Evolutionary conservation across 2,888 invertebrate genomes (phyloP), one percentile per base, ranked within the genome.

Genomic region (Noctua fimbriata): DNA sequence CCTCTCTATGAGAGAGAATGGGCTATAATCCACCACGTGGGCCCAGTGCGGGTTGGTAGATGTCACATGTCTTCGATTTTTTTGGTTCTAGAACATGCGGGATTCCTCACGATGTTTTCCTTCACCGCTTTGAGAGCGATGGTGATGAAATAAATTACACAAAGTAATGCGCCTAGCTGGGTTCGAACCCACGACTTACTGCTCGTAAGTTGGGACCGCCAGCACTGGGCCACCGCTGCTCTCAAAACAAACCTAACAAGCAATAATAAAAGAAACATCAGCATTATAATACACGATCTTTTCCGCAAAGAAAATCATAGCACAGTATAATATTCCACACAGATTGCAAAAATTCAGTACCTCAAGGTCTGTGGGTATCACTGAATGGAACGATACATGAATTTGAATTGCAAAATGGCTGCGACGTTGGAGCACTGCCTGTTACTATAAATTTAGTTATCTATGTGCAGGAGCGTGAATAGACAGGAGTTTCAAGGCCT

Each of bases 361-460:
- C 63, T 67, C 73, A 55, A 87, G 73, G 78, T 74, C 58, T 85
- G 44, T 18, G 70, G 72, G 41, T 65, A 52, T 74, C 82, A 28
- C 69, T 81, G 83, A 86, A 74, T 82, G 69, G 77, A 76, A 77
- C 74, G 83, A 86, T 79, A 79, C 75, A 76, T 28, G 65, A 79
- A 88, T 86, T 86, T 83, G 86, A 86, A 86, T 88, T 86, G 75
- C 88, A 86, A 88, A 86, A 82, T 79, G 74, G 82, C 69, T 14
- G 47, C 63, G 41, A 52, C 47, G 63, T 55, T 83, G 69, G 75
- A 36, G 67, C n/a, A 73, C 69, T 67, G 75, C 36, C 74, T 82
- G 87, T 24, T 76, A 79, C 87, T 79, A 86, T 86, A 76, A 78
- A 85, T 86, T 69, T 69, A 67, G 74, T 81, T 81, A 79, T 86